Evolutionary conservation across 2,888 invertebrate genomes (phyloP).

Genomic region (Escarpia spicata): DNA sequence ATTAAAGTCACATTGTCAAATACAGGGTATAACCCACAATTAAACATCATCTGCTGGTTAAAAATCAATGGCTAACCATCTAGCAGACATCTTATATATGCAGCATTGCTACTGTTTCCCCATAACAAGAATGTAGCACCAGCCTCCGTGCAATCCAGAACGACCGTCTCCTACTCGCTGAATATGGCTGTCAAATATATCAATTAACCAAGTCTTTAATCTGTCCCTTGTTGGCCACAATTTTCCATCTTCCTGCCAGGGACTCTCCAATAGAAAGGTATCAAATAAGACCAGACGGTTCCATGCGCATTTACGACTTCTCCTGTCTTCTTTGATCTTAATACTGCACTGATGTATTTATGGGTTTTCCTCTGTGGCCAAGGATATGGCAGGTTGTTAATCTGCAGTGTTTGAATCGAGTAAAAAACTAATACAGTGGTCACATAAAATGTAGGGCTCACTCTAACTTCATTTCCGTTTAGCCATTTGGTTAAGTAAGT

Average conservation of each 20-base stretch:
- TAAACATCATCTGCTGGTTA: neutral
- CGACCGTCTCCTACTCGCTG: neutral
- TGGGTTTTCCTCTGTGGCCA: neutral
- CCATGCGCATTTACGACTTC: neutral
- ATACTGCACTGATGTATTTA: slow-evolving; percentile 1
- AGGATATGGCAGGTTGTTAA: neutral
- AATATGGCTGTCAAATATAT: slow-evolving; percentile 16
- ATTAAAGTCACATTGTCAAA: neutral
- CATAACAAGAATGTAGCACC: neutral
- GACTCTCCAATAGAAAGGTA: neutral
- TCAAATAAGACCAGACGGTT: slow-evolving; percentile 8
- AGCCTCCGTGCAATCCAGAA: neutral
- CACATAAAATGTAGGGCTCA: neutral
- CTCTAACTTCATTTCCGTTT: no score
- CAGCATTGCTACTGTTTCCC: slow-evolving; percentile 8
- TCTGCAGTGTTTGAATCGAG: neutral
- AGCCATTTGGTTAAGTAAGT: no score
- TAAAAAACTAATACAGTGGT: neutral
- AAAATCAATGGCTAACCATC: neutral
- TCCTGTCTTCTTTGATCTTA: neutral
- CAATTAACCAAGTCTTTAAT: neutral
- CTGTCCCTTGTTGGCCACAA: slow-evolving; percentile 4
- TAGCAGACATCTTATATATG: neutral
- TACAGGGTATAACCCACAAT: neutral
- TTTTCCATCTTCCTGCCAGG: slow-evolving; percentile 13